Evolutionary conservation across 1,140 invertebrate species (phyloP), one percentile per base, ranked within the genome.

Genomic region (Phymastichus coffea): DNA sequence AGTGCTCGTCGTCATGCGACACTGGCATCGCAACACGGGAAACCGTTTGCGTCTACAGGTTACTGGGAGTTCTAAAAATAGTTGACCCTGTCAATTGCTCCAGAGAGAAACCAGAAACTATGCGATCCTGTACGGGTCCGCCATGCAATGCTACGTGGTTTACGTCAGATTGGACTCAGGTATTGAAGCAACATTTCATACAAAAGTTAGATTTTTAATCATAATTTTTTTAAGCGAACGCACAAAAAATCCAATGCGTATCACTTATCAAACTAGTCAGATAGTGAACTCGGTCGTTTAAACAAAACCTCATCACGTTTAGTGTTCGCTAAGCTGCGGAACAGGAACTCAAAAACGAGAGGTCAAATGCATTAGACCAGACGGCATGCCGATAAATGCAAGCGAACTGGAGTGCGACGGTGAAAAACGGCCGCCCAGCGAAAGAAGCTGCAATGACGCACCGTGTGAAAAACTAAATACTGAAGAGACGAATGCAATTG

Each of bases 1-100:
- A 87, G 84, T 92, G 90, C 70, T 86, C 85, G 14, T 79, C 80
- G 0, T 68, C 77, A 3, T 89, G 88, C 63, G 86, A 87, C 9
- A 72, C 81, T 41, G 86, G 87, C 0, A 76, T 84, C 22, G 82
- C 87, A 58, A 78, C 80, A 2, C 83, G 82, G 55, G 81, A 85
- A n/a, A 75, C 86, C 0, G 80, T 83, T 48, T 91, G 89, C 67
- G 75, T 84, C 52, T 73, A 76, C 51, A 70, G 64, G 25, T 63
- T 79, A 63, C 54, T 70, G 40, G 70, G 81, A 26, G 58, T 66
- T 30, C 71, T 72, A 54, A 71, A 67, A 48, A 76, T 77, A 2
- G 72, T 73, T 30, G 70, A 73, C 47, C 80, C 82, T 37, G 75
- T 77, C 59, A 73, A 78, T 51, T 85, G 83, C 63, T 69, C 77